A percentile compares a stretch with the other conserved stretches of the same genome.
Evolutionary conservation across 2,113 vertebrate genomes (phyloP).

Genomic region (Hippoglossus stenolepis): DNA sequence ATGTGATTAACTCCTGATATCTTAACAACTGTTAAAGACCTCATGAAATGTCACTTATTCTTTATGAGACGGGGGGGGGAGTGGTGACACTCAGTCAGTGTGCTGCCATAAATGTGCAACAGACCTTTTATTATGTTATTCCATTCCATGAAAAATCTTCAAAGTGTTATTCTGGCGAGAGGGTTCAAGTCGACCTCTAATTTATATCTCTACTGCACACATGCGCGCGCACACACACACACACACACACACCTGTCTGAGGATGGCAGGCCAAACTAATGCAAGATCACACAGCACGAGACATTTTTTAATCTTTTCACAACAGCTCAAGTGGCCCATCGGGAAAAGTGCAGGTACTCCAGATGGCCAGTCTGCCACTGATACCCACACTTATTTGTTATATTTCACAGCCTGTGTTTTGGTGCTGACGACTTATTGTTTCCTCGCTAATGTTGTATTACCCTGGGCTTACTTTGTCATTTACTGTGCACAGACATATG

Average conservation of each 20-base stretch:
- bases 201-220: slow-evolving; percentile 13
- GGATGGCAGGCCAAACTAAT: slow-evolving; percentile 33
- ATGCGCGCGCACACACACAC: neutral
- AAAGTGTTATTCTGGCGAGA: neutral
- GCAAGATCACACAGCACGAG: slow-evolving; percentile 38
- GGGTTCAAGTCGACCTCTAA: neutral
- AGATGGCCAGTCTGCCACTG: slow-evolving; percentile 50
- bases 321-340: slow-evolving; percentile 25
- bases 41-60: neutral
- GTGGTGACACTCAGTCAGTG: neutral
- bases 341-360: slow-evolving; percentile 43
- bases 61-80: neutral
- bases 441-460: neutral
- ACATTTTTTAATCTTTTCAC: slow-evolving; percentile 48
- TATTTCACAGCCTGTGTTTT: slow-evolving; percentile 30
- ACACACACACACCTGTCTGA: slow-evolving; percentile 9
- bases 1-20: neutral
- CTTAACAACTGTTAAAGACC: slow-evolving; percentile 1
- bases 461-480: neutral
- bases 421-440: slow-evolving; percentile 8
- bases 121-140: neutral
- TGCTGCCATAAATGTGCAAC: neutral
- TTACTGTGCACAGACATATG: neutral
- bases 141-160: neutral
- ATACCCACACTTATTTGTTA: slow-evolving; percentile 16